A percentile compares a stretch with the other conserved stretches of the same genome.
phyloP scores from a whole-genome alignment of 1,140 invertebrate species.

The Hycleus phaleratus region DNA sequence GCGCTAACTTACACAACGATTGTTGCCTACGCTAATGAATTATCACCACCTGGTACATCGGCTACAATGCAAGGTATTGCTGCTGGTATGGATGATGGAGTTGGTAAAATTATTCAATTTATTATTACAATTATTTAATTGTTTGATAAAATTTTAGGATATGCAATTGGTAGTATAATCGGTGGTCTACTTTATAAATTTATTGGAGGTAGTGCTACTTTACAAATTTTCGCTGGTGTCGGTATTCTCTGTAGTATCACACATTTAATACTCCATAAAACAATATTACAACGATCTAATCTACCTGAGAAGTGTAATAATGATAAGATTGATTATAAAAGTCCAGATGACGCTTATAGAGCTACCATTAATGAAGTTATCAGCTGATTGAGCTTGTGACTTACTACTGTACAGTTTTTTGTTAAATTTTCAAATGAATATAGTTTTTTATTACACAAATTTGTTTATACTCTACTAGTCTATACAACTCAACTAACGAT shows the following conservation, averaged over 20 bases:
- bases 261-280: constrained; percentile 45
- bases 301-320: constrained; percentile 4
- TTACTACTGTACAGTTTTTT: not conserved
- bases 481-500: no score
- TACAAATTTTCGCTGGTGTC: constrained; percentile 47
- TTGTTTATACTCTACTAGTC: no score
- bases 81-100: constrained; percentile 70
- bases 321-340: constrained; percentile 37
- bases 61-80: constrained; percentile 74
- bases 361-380: not conserved
- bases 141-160: constrained; percentile 40
- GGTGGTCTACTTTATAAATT: constrained; percentile 53
- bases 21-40: constrained; percentile 64
- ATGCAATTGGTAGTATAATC: constrained; percentile 53
- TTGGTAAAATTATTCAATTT: constrained; percentile 47
- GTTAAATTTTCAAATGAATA: constrained; percentile 1
- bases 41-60: constrained; percentile 66
- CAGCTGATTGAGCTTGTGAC: not conserved
- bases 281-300: constrained; percentile 38
- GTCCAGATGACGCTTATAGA: constrained; percentile 37
- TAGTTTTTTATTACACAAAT: not conserved
- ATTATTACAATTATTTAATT: not conserved
- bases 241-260: constrained; percentile 46
- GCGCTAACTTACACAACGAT: constrained; percentile 71
- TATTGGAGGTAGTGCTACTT: constrained; percentile 47